phyloP scores from a whole-genome alignment of 2,113 vertebrate species.

The Ia io region DNA sequence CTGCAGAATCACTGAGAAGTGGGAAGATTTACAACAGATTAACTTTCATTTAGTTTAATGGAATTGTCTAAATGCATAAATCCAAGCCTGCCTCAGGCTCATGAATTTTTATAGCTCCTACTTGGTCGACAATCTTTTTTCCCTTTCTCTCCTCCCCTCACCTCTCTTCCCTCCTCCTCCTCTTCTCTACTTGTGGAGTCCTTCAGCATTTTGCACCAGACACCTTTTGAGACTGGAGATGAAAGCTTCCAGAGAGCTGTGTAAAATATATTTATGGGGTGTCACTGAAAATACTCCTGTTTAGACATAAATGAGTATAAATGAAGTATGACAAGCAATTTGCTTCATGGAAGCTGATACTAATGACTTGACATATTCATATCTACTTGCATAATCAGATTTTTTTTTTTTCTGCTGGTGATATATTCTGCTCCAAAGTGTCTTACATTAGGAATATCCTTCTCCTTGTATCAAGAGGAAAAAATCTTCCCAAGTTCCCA shows the following conservation, averaged over 20 bases:
- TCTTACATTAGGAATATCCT: constrained; percentile 48
- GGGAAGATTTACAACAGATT: constrained; percentile 62
- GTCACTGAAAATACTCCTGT: constrained; percentile 63
- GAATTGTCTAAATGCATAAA: constrained; percentile 70
- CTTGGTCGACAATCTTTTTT: constrained; percentile 32
- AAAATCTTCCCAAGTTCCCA: not conserved
- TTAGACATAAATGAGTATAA: constrained; percentile 80
- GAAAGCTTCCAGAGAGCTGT: constrained; percentile 8
- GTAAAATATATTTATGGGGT: constrained; percentile 71
- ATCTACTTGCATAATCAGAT: constrained; percentile 60
- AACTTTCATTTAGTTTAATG: constrained; percentile 63
- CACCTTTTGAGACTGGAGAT: constrained; percentile 22
- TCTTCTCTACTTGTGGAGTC: not conserved
- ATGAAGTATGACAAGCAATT: constrained; percentile 82
- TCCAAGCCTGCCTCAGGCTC: not conserved
- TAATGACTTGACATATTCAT: constrained; percentile 78
- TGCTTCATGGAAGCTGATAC: constrained; percentile 78
- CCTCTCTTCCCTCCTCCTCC: not conserved
- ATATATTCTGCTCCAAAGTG: constrained; percentile 64
- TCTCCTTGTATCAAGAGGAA: constrained; percentile 34
- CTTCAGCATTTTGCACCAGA: not conserved
- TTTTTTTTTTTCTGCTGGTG: constrained; percentile 56
- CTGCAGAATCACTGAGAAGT: constrained; percentile 42
- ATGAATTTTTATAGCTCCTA: constrained; percentile 57
- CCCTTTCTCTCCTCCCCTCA: not conserved